phyloP scores from a whole-genome alignment of 1,140 invertebrate genomes.

The Drosophila rufa region DNA sequence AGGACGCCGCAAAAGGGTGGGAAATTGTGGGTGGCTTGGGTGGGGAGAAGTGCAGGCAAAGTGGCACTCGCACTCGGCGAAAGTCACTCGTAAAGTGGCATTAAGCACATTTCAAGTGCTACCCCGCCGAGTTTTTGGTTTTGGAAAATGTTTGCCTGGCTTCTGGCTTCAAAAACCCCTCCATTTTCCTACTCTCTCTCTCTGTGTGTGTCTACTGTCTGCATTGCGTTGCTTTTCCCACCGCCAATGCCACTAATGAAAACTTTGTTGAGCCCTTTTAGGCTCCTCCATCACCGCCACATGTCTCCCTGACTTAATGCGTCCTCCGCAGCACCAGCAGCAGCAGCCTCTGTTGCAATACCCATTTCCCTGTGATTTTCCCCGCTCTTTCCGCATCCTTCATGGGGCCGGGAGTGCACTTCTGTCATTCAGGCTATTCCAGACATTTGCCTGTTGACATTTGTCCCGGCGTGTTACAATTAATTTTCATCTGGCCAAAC shows the following conservation, averaged over 20 bases:
- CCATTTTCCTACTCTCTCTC: constrained; percentile 2
- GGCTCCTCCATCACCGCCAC: constrained; percentile 62
- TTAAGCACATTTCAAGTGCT: constrained; percentile 80
- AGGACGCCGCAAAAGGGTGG: background rate
- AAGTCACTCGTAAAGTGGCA: constrained; percentile 82
- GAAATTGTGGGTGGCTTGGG: constrained; percentile 5
- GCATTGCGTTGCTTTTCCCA: constrained; percentile 51
- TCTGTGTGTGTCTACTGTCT: constrained; percentile 29
- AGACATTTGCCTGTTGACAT: constrained; percentile 62
- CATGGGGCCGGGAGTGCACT: constrained; percentile 58
- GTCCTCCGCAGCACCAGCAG: constrained; percentile 17
- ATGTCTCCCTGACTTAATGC: constrained; percentile 63
- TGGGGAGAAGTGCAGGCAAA: constrained; percentile 62
- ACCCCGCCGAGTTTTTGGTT: constrained; percentile 64
- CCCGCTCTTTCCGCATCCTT: constrained; percentile 3
- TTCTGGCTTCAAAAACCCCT: constrained; percentile 24
- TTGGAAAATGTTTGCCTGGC: constrained; percentile 70
- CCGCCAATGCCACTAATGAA: constrained; percentile 76
- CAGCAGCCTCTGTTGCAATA: constrained; percentile 1
- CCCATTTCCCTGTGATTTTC: constrained; percentile 6
- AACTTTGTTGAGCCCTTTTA: constrained; percentile 79
- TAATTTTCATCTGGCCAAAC: constrained; percentile 56
- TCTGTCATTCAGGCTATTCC: constrained; percentile 60
- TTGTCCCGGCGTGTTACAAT: constrained; percentile 58
- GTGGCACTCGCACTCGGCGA: constrained; percentile 77